Base-by-base conservation (phyloP, 2,888 invertebrate genomes). In the Clunio marinus region DNA sequence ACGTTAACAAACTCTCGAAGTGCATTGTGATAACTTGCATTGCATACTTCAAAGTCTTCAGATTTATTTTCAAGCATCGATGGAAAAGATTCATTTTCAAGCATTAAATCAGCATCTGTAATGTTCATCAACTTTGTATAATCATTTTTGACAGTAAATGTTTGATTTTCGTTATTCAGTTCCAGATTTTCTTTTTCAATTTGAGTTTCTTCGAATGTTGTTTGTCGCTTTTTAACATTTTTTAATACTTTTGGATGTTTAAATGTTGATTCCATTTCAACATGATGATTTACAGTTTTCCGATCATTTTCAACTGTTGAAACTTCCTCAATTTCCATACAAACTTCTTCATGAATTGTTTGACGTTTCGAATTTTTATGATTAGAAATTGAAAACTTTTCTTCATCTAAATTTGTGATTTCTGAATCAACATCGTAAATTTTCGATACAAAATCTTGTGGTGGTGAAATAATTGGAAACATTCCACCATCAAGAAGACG, bases 81-180 rank as follows among this genome's bases (percentile, higher is more conserved):
- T n/a, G 63, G 63, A 65, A 27, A 13, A 3, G 63, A 65, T 13
- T 65, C 63, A 22, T 65, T 46, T 27, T 46, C 63, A 10, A 65
- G 25, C 63, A 46, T 17, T 2, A 24, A 41, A 1, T 32, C 20
- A 5, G 45, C n/a, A 22, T 37, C 27, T 27, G 63, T 65, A 13
- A 65, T 45, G 7, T 51, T n/a, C n/a, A 58, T 58, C 27, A 58
- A 25, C 25, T 25, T 24, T 27, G 25, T 4, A n/a, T 15, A 24
- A 3, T 51, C 58, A 2, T 24, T 13, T 24, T 58, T 17, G 3
- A 62, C 37, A 25, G 46, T 28, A 17, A 46, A 65, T 24, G 62
- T 62, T 32, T 32, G 35, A 32, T 32, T 32, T 5, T 32, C 35
- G 35, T 32, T 32, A n/a, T 32, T 32, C 5, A 32, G 7, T 32